Evolutionary conservation across 2,888 invertebrate species (phyloP).

Genomic region (Tupiocoris notatus): DNA sequence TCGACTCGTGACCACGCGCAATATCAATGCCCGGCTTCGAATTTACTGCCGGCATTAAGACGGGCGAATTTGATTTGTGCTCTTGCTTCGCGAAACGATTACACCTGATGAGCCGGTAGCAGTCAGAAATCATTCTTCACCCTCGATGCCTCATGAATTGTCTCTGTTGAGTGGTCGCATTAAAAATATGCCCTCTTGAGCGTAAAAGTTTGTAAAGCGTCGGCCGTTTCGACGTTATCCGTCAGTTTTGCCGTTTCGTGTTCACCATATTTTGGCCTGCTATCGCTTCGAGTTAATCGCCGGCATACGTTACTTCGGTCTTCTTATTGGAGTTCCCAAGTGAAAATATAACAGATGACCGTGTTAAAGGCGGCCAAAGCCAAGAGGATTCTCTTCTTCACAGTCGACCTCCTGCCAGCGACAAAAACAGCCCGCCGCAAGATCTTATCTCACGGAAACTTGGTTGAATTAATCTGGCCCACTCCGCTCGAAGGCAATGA

Average conservation of each 20-base stretch:
- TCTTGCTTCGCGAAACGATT: not conserved
- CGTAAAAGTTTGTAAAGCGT: not conserved
- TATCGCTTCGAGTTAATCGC: not conserved
- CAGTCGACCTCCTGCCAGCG: not conserved
- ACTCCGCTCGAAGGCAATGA: not conserved
- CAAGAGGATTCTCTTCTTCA: not conserved
- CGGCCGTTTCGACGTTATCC: not conserved
- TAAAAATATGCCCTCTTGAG: not conserved
- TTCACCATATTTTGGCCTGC: not conserved
- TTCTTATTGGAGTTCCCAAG: not conserved
- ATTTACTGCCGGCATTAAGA: not conserved
- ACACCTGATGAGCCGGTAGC: not conserved
- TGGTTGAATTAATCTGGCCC: not conserved
- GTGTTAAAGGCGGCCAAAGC: constrained; percentile 23
- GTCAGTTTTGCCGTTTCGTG: not conserved
- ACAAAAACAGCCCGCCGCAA: not conserved
- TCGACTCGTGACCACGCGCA: not conserved
- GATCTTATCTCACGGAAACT: not conserved
- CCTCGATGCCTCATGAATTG: not conserved
- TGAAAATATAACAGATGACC: constrained; percentile 40
- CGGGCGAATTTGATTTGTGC: not conserved
- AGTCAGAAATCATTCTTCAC: not conserved
- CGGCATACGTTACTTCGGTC: not conserved
- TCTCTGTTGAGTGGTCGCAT: not conserved
- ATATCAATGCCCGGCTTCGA: too few species aligned